A percentile compares a stretch with the other conserved stretches of the same genome.
These are phyloP conservation scores for Panorpa germanica DNA, from an alignment of 2,888 invertebrate species.

Conservation along the genomic window DNA sequence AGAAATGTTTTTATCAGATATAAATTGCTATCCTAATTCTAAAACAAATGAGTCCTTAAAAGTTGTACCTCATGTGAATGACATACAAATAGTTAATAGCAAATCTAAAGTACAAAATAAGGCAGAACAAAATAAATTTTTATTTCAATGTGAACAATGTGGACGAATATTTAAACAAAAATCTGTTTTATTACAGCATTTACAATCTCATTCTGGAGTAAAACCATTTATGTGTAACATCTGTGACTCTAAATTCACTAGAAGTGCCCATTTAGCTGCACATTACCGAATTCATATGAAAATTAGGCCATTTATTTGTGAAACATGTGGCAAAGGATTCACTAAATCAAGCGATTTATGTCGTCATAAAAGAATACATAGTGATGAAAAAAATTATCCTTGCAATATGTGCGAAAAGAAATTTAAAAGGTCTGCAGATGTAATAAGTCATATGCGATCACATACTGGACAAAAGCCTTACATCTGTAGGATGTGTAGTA, in stretches of 20 bases:
- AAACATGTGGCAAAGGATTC: slow-evolving; percentile 23
- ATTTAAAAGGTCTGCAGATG: slow-evolving; percentile 18
- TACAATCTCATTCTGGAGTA: slow-evolving; percentile 20
- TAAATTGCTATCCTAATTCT: slow-evolving; percentile 9
- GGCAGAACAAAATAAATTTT: slow-evolving; percentile 1
- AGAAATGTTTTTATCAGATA: slow-evolving; percentile 10
- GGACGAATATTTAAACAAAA: slow-evolving; percentile 16
- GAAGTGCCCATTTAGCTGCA: slow-evolving; percentile 24
- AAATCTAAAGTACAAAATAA: slow-evolving; percentile 1
- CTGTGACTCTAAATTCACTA: slow-evolving; percentile 22
- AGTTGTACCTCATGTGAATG: too few relatives aligned
- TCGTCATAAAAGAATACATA: slow-evolving; percentile 18
- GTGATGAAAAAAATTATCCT: slow-evolving; percentile 17
- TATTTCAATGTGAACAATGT: slow-evolving; percentile 17
- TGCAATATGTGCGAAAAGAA: slow-evolving; percentile 16
- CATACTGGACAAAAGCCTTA: slow-evolving; percentile 18
- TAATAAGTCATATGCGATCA: slow-evolving; percentile 17
- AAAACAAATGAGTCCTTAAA: slow-evolving; percentile 8
- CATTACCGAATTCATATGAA: slow-evolving; percentile 31
- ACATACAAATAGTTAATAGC: slow-evolving; percentile 5
- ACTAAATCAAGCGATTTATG: slow-evolving; percentile 17
- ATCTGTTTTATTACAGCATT: slow-evolving; percentile 18
- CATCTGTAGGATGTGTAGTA: slow-evolving; percentile 16
- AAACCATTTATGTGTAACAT: slow-evolving; percentile 21
- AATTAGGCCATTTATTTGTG: slow-evolving; percentile 28